Percentiles rank a stretch among this genome's conserved stretches.
phyloP scores from a whole-genome alignment of 2,888 invertebrate species.

The Drosophila fungiperda region DNA sequence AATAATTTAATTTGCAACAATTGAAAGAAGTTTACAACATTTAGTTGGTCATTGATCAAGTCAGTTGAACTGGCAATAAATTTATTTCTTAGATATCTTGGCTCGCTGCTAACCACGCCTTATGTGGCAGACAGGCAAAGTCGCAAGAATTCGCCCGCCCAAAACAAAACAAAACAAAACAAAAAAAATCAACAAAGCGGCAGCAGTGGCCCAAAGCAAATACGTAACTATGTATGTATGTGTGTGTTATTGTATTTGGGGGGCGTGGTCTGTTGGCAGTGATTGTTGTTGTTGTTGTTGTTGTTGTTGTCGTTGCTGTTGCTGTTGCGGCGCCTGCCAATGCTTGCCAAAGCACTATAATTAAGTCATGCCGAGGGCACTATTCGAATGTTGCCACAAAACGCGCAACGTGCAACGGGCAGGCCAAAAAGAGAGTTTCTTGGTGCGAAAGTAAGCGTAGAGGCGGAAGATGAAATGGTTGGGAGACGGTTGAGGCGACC shows the following conservation, averaged over 20 bases:
- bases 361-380: conserved; percentile 83
- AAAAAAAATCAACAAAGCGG: conserved; percentile 42
- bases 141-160: conserved; percentile 32
- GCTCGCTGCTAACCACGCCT: conserved; percentile 46
- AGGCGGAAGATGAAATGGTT: not conserved
- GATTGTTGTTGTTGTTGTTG: conserved; percentile 45
- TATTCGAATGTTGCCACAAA: conserved; percentile 58
- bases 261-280: conserved; percentile 72
- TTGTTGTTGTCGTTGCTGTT: conserved; percentile 29
- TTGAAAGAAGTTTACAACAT: conserved; percentile 9
- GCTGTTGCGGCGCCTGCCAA: conserved; percentile 68
- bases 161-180: conserved; percentile 13
- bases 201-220: conserved; percentile 64
- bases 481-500: not conserved
- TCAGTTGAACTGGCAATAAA: conserved; percentile 34
- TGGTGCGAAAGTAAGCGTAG: conserved; percentile 3
- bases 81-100: conserved; percentile 24
- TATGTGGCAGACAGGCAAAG: conserved; percentile 29
- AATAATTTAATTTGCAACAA: conserved; percentile 1
- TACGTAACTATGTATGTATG: conserved; percentile 11
- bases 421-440: conserved; percentile 15
- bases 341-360: conserved; percentile 83
- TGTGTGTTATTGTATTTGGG: conserved; percentile 46
- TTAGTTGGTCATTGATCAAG: conserved; percentile 35
- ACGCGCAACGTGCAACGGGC: conserved; percentile 35